Percentiles rank a stretch among this genome's conserved stretches.
Evolutionary conservation across 1,140 invertebrate species (phyloP).

Genomic region (Rhyzopertha dominica): DNA sequence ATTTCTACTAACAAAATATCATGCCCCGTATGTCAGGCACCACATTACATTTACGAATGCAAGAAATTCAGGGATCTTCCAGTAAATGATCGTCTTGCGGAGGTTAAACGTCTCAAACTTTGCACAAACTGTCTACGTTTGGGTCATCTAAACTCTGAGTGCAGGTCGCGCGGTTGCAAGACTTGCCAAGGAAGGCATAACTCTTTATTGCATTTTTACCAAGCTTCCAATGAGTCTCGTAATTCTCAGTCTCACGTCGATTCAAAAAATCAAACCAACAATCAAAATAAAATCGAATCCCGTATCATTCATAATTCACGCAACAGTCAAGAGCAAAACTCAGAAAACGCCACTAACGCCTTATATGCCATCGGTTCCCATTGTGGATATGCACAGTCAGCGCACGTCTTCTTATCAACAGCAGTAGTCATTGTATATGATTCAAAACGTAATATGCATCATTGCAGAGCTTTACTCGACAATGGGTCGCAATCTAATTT

Average conservation of each 20-base stretch:
- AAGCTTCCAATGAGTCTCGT: not conserved
- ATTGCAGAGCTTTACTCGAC: constrained; percentile 4
- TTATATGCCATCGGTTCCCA: no score
- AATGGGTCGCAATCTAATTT: constrained; percentile 16
- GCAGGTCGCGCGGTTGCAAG: no score
- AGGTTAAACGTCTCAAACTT: constrained; percentile 12
- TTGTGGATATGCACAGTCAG: no score
- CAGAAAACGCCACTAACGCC: no score
- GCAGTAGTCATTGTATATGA: constrained; percentile 3
- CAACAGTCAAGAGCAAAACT: no score
- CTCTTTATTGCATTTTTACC: not conserved
- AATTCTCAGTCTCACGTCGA: not conserved
- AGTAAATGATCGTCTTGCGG: not conserved
- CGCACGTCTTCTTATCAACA: constrained; percentile 14
- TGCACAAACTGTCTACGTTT: constrained; percentile 15
- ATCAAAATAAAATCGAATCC: no score
- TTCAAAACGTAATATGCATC: constrained; percentile 3
- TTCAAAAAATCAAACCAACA: no score
- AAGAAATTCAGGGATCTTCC: constrained; percentile 10
- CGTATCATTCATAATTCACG: no score
- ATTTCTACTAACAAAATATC: constrained; percentile 4
- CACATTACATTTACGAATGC: constrained; percentile 8
- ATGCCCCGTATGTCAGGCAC: not conserved
- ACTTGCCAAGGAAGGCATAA: not conserved
- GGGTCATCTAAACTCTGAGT: constrained; percentile 7